A percentile compares a stretch with the other conserved stretches of the same genome.
Conservation (phyloP, 2,888 invertebrate genomes). For the Synanthedon vespiformis region DNA sequence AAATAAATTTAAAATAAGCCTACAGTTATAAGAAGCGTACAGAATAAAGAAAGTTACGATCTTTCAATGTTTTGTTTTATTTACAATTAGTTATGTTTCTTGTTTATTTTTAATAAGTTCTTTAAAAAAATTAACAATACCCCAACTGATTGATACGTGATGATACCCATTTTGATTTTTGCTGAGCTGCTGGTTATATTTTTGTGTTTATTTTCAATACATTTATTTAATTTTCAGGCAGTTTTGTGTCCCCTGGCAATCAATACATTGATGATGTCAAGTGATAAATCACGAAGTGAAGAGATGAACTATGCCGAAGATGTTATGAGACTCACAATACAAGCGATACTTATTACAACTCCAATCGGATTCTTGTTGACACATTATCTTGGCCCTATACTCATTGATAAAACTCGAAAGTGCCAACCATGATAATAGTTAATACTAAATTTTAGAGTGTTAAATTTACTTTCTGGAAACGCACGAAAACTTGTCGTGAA, state of each 20-base stretch:
- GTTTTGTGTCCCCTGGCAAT: conserved; percentile 70
- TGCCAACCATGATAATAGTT: conserved; percentile 2
- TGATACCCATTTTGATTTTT: no score
- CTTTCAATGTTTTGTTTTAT: no score
- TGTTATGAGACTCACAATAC: conserved; percentile 35
- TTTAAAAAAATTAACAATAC: no score
- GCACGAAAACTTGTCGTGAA: no score
- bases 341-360: conserved; percentile 50
- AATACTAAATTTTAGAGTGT: conserved; percentile 8
- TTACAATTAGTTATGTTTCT: no score
- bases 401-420: conserved; percentile 21
- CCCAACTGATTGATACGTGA: no score
- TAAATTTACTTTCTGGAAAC: no score
- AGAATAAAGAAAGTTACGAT: no score
- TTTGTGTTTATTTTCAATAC: not conserved
- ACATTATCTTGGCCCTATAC: conserved; percentile 36
- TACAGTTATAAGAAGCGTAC: no score
- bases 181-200: not conserved
- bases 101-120: no score
- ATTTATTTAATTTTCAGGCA: conserved; percentile 46
- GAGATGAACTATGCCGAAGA: conserved; percentile 38
- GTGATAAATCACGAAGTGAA: conserved; percentile 13
- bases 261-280: conserved; percentile 39
- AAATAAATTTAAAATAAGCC: no score
- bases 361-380: conserved; percentile 49